phyloP scores from a whole-genome alignment of 2,888 invertebrate genomes.

The Nasonovia ribisnigri region DNA sequence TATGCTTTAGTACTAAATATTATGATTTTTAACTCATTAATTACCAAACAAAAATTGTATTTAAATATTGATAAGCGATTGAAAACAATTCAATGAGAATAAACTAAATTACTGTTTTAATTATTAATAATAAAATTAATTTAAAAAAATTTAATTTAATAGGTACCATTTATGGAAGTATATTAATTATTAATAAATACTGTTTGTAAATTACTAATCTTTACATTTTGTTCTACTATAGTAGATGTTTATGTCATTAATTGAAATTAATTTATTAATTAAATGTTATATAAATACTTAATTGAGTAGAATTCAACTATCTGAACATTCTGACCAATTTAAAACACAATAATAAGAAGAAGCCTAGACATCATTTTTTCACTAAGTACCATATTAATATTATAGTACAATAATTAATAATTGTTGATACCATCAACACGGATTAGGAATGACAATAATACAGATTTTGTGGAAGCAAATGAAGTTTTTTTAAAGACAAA shows the following conservation, averaged over 20 bases:
- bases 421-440: not conserved
- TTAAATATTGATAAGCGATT: not conserved
- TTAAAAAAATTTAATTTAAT: not conserved
- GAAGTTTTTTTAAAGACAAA: not conserved
- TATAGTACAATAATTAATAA: not conserved
- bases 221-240: not conserved
- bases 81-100: not conserved
- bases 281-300: not conserved
- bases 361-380: not conserved
- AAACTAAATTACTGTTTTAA: not conserved
- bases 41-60: not conserved
- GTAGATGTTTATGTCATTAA: not conserved
- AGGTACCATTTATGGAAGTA: not conserved
- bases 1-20: not conserved
- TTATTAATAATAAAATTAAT: not conserved
- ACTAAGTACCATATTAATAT: not conserved
- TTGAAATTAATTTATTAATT: not conserved
- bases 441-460: not conserved
- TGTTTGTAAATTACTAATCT: not conserved
- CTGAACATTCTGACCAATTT: not conserved
- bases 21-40: not conserved
- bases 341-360: not conserved
- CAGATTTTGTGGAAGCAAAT: not conserved
- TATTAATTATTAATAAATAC: not conserved
- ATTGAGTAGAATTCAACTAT: not conserved